Base-by-base conservation (phyloP, 2,888 invertebrate genomes). In the Sesamia inferens region DNA sequence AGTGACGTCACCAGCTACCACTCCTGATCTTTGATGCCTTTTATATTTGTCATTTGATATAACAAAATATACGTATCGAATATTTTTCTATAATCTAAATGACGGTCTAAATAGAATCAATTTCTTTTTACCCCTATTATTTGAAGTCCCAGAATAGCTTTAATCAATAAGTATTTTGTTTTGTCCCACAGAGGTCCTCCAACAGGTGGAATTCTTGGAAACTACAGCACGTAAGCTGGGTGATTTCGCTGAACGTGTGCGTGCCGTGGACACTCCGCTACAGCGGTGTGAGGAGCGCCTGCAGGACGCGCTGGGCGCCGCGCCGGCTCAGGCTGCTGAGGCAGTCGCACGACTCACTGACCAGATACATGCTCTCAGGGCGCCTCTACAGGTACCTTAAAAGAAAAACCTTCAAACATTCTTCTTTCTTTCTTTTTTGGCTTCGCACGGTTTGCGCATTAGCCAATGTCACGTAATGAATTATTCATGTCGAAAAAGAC, bases 251-350 rank as follows among this genome's bases (percentile, higher is more conserved):
- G 99, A 99, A 90, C 98, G 98, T 77, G 96, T 98, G 19, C 97
- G 98, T 55, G 99, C 98, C 72, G 96, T 99, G n/a, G 98, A 98
- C 84, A 98, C 98, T 76, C 97, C 98, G 7, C 96, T 99, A 74
- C 98, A 98, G 89, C 97, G 99, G 74, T 98, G 99, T 92, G 99
- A 99, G 94, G 99, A 99, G 94, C 97, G 98, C 81, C 90, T 96
- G 19, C 79, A 79, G 3, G 93, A 93, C 8, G 94, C 96, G 97
- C 98, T 86, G 92, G 98, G 68, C 96, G 98, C 87, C 97, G 97
- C 91, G 97, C 86, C 86, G 0, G 87, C 86, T 19, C 97, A 97
- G 79, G 99, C 99, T 92, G 97, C 98, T 70, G 99, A 99, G 74
- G 97, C 98, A 77, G 98, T 99, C 76, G 98, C 98, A 90, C 97